phyloP scores from a whole-genome alignment of 1,140 invertebrate genomes.

The Rhopalosiphum maidis region DNA sequence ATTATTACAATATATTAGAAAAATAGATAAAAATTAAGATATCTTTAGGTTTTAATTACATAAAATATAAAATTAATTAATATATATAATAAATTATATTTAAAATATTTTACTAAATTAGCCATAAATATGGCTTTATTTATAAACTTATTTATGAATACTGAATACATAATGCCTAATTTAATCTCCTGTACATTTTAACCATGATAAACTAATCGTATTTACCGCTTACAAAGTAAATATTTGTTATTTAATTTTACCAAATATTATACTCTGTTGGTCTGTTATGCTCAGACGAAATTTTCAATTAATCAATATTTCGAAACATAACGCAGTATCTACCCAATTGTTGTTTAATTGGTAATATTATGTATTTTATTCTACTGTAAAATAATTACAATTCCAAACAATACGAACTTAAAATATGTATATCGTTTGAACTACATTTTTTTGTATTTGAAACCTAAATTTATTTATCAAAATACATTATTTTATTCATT shows the following conservation, averaged over 20 bases:
- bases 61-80: background rate
- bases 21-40: background rate
- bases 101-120: background rate
- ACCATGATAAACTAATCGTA: background rate
- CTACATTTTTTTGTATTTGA: background rate
- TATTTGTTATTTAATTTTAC: conserved; percentile 32
- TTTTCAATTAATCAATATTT: conserved; percentile 24
- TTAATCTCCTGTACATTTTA: background rate
- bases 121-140: background rate
- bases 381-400: background rate
- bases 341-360: background rate
- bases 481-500: too few relatives aligned
- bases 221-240: background rate
- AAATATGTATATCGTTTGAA: background rate
- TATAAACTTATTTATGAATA: background rate
- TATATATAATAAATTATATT: too few relatives aligned
- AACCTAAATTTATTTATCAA: background rate
- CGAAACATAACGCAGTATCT: background rate
- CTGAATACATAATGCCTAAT: background rate
- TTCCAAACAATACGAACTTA: background rate
- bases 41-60: background rate
- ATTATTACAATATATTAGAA: background rate
- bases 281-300: background rate
- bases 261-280: background rate
- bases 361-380: background rate